Evolutionary conservation across 2,888 invertebrate species (phyloP).

Genomic region (Lycia hirtaria): DNA sequence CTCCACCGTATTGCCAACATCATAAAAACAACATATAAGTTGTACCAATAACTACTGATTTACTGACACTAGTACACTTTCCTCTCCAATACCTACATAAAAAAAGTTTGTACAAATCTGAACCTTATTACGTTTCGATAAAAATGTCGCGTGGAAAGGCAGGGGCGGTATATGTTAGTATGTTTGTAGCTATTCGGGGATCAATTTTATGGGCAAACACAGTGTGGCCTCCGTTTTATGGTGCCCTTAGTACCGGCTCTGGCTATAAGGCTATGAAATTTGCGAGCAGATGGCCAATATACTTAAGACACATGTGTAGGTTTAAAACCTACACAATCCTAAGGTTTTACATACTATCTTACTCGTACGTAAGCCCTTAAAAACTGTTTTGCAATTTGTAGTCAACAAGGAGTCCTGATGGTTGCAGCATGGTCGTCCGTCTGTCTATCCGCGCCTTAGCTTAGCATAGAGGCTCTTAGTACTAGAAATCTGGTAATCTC

Average conservation of each 20-base stretch:
- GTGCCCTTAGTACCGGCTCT: conserved; percentile 52
- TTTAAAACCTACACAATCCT: no score
- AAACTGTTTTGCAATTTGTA: no score
- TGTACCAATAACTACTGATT: conserved; percentile 43
- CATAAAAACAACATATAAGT: conserved; percentile 54
- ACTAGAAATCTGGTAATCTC: no score
- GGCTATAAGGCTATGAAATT: conserved; percentile 42
- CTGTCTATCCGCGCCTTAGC: no score
- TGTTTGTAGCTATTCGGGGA: conserved; percentile 50
- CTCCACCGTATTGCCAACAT: conserved; percentile 51
- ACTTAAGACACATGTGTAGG: no score
- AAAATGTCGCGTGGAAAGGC: conserved; percentile 5
- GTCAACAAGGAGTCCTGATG: no score
- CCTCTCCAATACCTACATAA: conserved; percentile 6
- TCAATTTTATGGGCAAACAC: conserved; percentile 63
- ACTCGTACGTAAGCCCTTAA: no score
- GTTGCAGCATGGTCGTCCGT: no score
- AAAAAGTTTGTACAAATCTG: conserved; percentile 3
- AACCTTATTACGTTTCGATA: conserved; percentile 28
- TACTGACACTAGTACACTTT: conserved; percentile 30
- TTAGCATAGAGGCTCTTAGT: no score
- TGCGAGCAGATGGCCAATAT: conserved; percentile 19
- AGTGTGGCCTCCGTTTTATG: conserved; percentile 56
- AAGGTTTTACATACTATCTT: no score
- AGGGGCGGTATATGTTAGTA: conserved; percentile 31